Conservation (phyloP, 2,888 invertebrate species). For the Lasioglossum pauxillum region DNA sequence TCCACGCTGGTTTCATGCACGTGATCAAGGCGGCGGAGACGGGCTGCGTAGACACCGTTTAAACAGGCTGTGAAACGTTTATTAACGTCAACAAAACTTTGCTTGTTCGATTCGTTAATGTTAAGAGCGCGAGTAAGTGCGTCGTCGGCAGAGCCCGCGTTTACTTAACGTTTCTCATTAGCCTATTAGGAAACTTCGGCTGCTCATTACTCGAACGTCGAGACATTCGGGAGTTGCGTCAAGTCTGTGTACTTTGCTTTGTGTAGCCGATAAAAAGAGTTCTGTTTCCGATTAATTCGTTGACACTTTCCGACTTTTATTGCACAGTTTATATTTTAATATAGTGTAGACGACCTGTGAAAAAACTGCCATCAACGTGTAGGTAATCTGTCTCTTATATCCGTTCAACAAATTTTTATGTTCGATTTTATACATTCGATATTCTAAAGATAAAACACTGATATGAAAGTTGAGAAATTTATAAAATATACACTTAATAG, state of each 20-base stretch:
- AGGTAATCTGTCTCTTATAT: not conserved
- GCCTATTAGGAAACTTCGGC: slow-evolving; percentile 48
- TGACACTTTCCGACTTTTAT: not conserved
- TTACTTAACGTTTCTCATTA: slow-evolving; percentile 58
- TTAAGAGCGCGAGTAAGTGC: slow-evolving; percentile 45
- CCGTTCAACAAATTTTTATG: not conserved
- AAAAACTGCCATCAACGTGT: not conserved
- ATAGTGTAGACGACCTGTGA: no score
- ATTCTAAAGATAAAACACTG: not conserved
- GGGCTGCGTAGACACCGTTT: slow-evolving; percentile 12
- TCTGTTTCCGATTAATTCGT: slow-evolving; percentile 1
- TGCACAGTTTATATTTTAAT: not conserved
- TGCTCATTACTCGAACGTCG: slow-evolving; percentile 37
- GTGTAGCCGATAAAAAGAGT: slow-evolving; percentile 29
- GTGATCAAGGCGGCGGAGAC: not conserved
- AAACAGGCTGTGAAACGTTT: slow-evolving; percentile 19
- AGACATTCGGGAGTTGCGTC: slow-evolving; percentile 34
- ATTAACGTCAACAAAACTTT: slow-evolving; percentile 46
- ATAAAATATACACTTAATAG: not conserved
- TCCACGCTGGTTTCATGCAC: not conserved
- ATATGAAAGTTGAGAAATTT: not conserved
- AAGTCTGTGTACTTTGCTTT: slow-evolving; percentile 26
- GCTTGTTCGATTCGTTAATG: slow-evolving; percentile 41
- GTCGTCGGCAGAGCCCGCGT: slow-evolving; percentile 43
- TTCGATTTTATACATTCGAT: not conserved